Evolutionary conservation across 2,113 vertebrate species (phyloP), one percentile per base, ranked within the genome.

Genomic region (Notarius quadriscutis): DNA sequence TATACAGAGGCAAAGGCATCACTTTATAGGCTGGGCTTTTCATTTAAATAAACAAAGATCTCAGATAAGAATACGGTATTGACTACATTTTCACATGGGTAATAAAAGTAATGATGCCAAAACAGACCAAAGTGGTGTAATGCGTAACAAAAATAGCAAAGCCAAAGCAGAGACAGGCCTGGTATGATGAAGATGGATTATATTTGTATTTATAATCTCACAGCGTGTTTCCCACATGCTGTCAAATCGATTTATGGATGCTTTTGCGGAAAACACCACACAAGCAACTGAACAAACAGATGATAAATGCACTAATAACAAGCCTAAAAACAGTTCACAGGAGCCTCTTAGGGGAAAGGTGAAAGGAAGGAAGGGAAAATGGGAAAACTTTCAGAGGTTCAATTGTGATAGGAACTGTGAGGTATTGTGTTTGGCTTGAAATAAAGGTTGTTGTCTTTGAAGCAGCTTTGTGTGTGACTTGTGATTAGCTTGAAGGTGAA

Each of bases 151-250:
- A 87, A 85, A 86, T 86, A 91, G 85, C 86, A 67, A n/a, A n/a
- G 17, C 63, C 22, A 79, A 6, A 41, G 27, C 55, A 62, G 22
- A 89, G 65, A 88, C 85, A 69, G 78, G 67, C 75, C 79, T 12
- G 5, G 71, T 41, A 72, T 69, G 50, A 85, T 69, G 14, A 57
- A 71, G 63, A 85, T 63, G 87, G 89, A 90, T 91, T 87, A 81
- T 53, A 81, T 83, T 57, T 82, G 48, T 79, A 9, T 12, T 55
- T 79, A 83, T 78, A 72, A 65, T 89, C 88, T 91, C 75, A 18
- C 41, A 88, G 84, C 86, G 58, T n/a, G 11, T 67, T 83, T 91
- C 85, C 89, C 93, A 92, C 89, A 83, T 30, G 10, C 77, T 87
- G 89, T 86, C 91, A 90, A 77, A 90, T 88, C 71, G 80, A 85